These are phyloP conservation scores for Leptonema lineaticorne DNA, from an alignment of 1,140 invertebrate species.

Conservation along the genomic window DNA sequence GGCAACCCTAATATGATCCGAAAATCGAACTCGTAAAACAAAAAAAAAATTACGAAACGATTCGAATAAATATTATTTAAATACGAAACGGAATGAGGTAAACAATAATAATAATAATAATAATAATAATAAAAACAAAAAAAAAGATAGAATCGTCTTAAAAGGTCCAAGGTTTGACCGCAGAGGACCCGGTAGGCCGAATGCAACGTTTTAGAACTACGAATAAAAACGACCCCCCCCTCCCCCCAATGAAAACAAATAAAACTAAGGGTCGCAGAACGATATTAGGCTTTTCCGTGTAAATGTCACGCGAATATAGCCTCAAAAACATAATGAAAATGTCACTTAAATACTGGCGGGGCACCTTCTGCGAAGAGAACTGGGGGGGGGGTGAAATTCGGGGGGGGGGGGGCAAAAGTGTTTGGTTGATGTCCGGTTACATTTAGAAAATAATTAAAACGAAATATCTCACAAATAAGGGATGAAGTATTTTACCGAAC, in stretches of 20 bases:
- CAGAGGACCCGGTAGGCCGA: too few species aligned
- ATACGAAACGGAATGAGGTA: neutral
- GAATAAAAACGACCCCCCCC: neutral
- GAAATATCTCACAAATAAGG: neutral
- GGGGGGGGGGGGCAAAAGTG: neutral
- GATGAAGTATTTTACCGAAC: too few species aligned
- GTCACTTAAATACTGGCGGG: neutral
- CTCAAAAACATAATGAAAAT: neutral
- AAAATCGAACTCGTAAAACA: neutral
- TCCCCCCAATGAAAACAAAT: neutral
- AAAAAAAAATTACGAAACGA: neutral
- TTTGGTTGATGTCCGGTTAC: neutral
- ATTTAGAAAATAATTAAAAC: neutral
- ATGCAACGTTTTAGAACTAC: too few species aligned
- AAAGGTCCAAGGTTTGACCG: too few species aligned
- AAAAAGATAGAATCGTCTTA: too few species aligned
- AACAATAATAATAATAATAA: too few species aligned
- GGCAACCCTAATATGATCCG: too few species aligned
- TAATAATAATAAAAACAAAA: too few species aligned
- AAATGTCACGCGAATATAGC: constrained; percentile 1
- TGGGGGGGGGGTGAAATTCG: neutral
- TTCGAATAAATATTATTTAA: constrained; percentile 16
- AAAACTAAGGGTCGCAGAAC: neutral
- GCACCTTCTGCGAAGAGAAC: neutral
- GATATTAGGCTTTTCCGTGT: neutral